These are phyloP conservation scores for Sebastes nivosus DNA, from an alignment of 2,797 vertebrate genomes.

Conservation along the genomic window DNA sequence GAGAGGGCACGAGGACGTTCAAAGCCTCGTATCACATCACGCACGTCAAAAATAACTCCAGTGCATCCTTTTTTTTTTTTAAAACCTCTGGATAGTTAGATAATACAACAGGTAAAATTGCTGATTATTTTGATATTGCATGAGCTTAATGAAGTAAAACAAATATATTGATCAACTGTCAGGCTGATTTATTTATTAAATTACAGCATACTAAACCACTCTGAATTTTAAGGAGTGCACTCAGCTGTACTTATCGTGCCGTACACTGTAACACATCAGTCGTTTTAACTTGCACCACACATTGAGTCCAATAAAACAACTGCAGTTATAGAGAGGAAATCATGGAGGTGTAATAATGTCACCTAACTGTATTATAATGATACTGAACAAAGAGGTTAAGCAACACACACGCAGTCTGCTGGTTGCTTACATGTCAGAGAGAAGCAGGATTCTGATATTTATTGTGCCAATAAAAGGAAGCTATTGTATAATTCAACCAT, in stretches of 20 bases:
- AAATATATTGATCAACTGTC: constrained; percentile 29
- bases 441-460: constrained; percentile 26
- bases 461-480: constrained; percentile 22
- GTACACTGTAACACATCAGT: not conserved
- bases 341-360: not conserved
- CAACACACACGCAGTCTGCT: not conserved
- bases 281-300: not conserved
- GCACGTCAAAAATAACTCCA: not conserved
- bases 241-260: not conserved
- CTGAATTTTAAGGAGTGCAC: not conserved
- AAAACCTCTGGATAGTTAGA: not conserved
- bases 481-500: constrained; percentile 24
- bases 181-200: constrained; percentile 20
- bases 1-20: constrained; percentile 42
- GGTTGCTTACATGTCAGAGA: not conserved
- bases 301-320: not conserved
- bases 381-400: not conserved
- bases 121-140: not conserved
- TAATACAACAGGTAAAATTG: not conserved
- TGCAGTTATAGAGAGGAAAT: not conserved
- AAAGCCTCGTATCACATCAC: constrained; percentile 18
- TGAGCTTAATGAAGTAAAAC: not conserved
- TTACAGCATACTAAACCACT: not conserved
- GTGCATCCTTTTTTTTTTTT: not conserved
- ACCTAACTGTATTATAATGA: not conserved